Conservation (phyloP, 2,888 invertebrate genomes). For the Phanerotoma sp. region DNA sequence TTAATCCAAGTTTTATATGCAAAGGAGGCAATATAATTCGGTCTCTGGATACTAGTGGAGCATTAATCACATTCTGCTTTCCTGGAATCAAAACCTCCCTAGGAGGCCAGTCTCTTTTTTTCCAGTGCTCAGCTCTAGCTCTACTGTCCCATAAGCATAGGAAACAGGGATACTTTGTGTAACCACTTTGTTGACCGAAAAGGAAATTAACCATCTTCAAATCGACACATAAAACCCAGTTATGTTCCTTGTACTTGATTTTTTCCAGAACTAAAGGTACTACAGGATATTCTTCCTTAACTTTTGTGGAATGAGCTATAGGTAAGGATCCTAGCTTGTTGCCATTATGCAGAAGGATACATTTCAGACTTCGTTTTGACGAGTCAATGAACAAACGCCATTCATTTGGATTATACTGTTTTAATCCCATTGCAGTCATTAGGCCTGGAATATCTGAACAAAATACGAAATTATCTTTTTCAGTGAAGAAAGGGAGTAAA, state of each 20-base stretch:
- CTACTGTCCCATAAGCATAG: conserved; percentile 39
- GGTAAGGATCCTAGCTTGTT: conserved; percentile 23
- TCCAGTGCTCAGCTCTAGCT: conserved; percentile 32
- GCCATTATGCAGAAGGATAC: conserved; percentile 22
- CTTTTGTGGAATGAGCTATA: conserved; percentile 24
- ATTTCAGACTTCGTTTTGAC: conserved; percentile 27
- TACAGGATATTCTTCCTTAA: conserved; percentile 22
- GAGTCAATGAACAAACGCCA: conserved; percentile 30
- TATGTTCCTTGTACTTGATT: conserved; percentile 22
- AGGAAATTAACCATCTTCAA: conserved; percentile 21
- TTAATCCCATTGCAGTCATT: too few relatives aligned
- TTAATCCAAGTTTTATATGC: conserved; percentile 38
- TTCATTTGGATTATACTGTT: conserved; percentile 23
- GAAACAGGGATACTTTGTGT: conserved; percentile 38
- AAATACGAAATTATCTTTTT: too few relatives aligned
- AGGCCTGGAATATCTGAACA: too few relatives aligned
- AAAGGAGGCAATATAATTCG: conserved; percentile 34
- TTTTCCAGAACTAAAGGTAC: conserved; percentile 13
- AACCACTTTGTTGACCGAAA: conserved; percentile 36
- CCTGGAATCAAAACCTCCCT: conserved; percentile 16
- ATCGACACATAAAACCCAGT: conserved; percentile 32
- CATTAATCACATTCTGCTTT: conserved; percentile 26
- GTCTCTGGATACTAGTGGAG: conserved; percentile 26
- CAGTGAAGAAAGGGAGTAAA: too few relatives aligned
- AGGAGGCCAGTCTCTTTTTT: conserved; percentile 27